Percentiles rank a stretch among this genome's conserved stretches.
phyloP scores from a whole-genome alignment of 2,113 vertebrate genomes.

The Rhinopomastus cyanomelas region DNA sequence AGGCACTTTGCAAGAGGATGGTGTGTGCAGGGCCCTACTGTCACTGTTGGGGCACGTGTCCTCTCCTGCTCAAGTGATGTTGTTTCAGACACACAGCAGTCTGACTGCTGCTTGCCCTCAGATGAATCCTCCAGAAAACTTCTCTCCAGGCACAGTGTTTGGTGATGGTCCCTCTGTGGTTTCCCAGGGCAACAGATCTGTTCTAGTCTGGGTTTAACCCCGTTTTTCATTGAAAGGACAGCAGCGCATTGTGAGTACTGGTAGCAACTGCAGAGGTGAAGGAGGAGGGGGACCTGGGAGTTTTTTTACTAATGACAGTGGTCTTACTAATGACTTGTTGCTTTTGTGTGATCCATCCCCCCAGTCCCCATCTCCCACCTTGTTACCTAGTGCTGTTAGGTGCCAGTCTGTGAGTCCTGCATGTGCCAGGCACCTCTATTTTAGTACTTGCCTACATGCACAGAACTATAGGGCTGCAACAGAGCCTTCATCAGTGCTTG shows the following conservation, averaged over 20 bases:
- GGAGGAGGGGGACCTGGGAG: neutral
- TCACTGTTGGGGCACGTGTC: neutral
- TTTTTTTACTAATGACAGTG: too few species aligned
- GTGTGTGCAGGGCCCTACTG: neutral
- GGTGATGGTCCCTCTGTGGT: neutral
- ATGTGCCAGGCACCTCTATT: neutral
- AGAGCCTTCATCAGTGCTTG: neutral
- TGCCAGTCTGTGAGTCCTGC: neutral
- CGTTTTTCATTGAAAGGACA: neutral
- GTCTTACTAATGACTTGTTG: neutral
- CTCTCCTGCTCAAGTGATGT: neutral
- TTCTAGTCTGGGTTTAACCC: neutral
- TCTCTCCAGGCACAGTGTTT: neutral
- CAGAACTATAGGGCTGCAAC: neutral
- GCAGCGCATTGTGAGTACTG: neutral
- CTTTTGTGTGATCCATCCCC: neutral
- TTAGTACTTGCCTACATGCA: neutral
- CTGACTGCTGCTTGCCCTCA: neutral
- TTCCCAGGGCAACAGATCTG: slow-evolving; percentile 4
- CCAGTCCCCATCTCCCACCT: rapidly evolving
- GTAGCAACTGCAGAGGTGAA: neutral
- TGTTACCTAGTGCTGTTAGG: neutral
- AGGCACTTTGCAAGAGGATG: neutral
- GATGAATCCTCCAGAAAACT: neutral
- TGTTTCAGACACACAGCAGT: neutral